Base-by-base conservation (phyloP, 2,888 invertebrate species). In the Metalampra italica region DNA sequence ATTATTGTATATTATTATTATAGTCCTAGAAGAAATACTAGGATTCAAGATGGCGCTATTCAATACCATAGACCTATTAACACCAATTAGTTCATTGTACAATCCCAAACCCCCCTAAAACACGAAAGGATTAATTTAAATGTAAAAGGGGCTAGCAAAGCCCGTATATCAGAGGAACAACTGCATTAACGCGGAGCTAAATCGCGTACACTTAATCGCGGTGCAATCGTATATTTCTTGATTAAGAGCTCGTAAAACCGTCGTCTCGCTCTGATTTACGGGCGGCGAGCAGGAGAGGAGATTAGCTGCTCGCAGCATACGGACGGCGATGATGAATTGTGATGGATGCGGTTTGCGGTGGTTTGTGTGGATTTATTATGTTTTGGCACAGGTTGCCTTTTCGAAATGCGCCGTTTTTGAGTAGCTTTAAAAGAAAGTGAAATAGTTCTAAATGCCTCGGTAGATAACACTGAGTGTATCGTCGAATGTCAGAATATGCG, bases 201-300 rank as follows among this genome's bases (percentile, higher is more conserved):
- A 75, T 78, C 74, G 75, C 71, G 71, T 68, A 60, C 73, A 81
- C 84, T 82, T 85, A 84, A 83, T 81, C 56, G 57, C 65, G 59
- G 70, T 73, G 69, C 81, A 79, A 79, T 80, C 84, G 76, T 82
- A 85, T 86, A 86, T 82, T 83, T 87, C 87, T 87, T 79, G 78
- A 78, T 78, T 78, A 79, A 76, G 75, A 64, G 75, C 75, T 85
- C 87, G 85, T 87, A 86, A 87, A 87, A 84, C 78, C 74, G 86
- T 87, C 87, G 65, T 66, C 69, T 55, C 64, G 47, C 64, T 65
- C 68, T 71, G 71, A 71, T 56, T 65, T 70, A 71, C 58, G 60
- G 51, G 47, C 51, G 54, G 54, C 54, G 66, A 73, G 69, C 64
- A 59, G 68, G 70, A 72, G 66, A 65, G 68, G 64, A 72, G 74